phyloP scores from a whole-genome alignment of 2,797 vertebrate species.

The Rhinogobio ventralis region DNA sequence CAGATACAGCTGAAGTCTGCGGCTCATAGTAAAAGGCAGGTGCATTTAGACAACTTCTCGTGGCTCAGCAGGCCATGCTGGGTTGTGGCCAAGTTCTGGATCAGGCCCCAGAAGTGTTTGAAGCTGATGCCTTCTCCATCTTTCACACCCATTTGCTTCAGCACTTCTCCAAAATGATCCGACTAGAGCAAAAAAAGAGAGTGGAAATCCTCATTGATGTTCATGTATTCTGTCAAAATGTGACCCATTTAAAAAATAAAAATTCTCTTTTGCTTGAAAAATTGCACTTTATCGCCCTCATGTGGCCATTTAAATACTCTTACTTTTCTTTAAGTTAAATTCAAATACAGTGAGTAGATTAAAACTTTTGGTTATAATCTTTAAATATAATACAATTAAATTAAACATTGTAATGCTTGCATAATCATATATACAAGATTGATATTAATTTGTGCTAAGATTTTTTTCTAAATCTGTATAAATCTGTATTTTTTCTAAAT shows the following conservation, averaged over 20 bases:
- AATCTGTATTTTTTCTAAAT: background rate
- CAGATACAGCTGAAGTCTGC: background rate
- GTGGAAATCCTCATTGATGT: background rate
- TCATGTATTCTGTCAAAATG: background rate
- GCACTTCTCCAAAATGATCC: constrained; percentile 68
- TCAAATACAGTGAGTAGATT: background rate
- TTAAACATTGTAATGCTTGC: background rate
- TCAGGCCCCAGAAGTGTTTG: constrained; percentile 79
- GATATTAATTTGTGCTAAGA: background rate
- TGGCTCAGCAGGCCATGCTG: constrained; percentile 69
- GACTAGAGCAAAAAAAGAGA: constrained; percentile 38
- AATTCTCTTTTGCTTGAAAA: background rate
- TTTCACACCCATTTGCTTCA: constrained; percentile 76
- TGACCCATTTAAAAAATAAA: background rate
- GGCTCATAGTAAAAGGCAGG: constrained; percentile 75
- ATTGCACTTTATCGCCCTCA: background rate
- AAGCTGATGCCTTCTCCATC: constrained; percentile 81
- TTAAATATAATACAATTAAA: background rate
- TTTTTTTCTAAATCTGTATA: background rate
- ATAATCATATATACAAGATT: background rate
- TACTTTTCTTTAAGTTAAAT: background rate
- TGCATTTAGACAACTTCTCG: constrained; percentile 71
- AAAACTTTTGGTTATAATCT: background rate
- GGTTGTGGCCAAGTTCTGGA: constrained; percentile 74
- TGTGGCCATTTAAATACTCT: background rate